Conservation (phyloP, 2,888 invertebrate genomes). For the Peribatodes rhomboidaria region DNA sequence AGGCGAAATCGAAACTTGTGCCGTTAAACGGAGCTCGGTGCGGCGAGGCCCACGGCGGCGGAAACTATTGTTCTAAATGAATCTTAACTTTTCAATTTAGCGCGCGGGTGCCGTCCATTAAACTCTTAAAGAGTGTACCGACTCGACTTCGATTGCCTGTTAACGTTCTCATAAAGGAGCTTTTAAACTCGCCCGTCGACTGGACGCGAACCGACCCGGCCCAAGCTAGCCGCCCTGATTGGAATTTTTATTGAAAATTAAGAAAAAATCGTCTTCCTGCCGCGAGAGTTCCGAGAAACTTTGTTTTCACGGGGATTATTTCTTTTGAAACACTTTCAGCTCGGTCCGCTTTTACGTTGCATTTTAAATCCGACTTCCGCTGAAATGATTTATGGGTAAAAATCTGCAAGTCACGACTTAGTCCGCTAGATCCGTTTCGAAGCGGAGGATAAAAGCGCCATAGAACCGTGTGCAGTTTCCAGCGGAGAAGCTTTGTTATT, state of each 20-base stretch:
- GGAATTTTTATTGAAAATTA: slow-evolving; percentile 41
- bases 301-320: slow-evolving; percentile 23
- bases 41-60: slow-evolving; percentile 3
- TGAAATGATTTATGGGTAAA: slow-evolving; percentile 24
- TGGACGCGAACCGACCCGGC: not conserved
- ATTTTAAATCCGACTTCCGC: slow-evolving; percentile 21
- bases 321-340: slow-evolving; percentile 22
- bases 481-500: slow-evolving; percentile 18
- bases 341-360: slow-evolving; percentile 5
- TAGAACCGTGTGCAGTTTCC: slow-evolving; percentile 1
- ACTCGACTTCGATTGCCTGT: slow-evolving; percentile 57
- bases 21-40: slow-evolving; percentile 13
- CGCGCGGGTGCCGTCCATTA: slow-evolving; percentile 46
- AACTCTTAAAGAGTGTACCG: slow-evolving; percentile 46
- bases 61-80: slow-evolving; percentile 53
- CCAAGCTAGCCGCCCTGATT: slow-evolving; percentile 30
- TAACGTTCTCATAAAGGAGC: slow-evolving; percentile 53
- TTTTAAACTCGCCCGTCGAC: slow-evolving; percentile 44
- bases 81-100: slow-evolving; percentile 58
- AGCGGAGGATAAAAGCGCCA: slow-evolving; percentile 7
- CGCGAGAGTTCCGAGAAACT: slow-evolving; percentile 21
- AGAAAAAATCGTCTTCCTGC: slow-evolving; percentile 22
- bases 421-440: slow-evolving; percentile 2
- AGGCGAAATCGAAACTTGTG: slow-evolving; percentile 42
- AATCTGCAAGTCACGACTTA: slow-evolving; percentile 20